Percentiles rank a stretch among this genome's conserved stretches.
phyloP scores from a whole-genome alignment of 2,888 invertebrate genomes.

The Macaria liturata region DNA sequence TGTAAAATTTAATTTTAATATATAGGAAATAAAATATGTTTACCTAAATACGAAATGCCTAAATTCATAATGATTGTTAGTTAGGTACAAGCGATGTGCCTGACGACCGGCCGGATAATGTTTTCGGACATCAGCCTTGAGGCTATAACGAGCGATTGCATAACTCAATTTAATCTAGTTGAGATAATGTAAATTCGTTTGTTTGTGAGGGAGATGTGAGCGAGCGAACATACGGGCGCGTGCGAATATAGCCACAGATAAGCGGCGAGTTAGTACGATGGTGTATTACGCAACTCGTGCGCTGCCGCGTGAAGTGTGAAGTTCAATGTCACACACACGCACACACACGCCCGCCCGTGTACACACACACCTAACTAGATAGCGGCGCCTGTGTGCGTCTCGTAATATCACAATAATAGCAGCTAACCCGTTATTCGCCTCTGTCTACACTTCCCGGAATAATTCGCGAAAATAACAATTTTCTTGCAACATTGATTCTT shows the following conservation, averaged over 20 bases:
- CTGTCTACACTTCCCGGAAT: constrained; percentile 77
- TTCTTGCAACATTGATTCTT: constrained; percentile 57
- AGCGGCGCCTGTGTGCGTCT: constrained; percentile 45
- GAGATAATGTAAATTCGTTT: constrained; percentile 35
- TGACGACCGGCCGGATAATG: constrained; percentile 15
- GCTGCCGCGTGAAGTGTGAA: constrained; percentile 79
- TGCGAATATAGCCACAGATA: constrained; percentile 24
- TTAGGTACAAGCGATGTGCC: background rate
- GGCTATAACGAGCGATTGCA: constrained; percentile 21
- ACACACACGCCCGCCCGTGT: constrained; percentile 42
- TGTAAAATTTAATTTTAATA: no score
- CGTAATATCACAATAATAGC: constrained; percentile 71
- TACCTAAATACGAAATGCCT: background rate
- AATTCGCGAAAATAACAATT: constrained; percentile 71
- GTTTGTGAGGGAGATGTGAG: constrained; percentile 21
- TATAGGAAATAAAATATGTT: no score
- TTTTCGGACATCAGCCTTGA: constrained; percentile 24
- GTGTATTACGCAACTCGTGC: constrained; percentile 74
- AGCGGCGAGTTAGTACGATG: constrained; percentile 15
- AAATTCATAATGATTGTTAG: no score
- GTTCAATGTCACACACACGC: constrained; percentile 80
- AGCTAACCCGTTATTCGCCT: constrained; percentile 77
- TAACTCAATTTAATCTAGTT: constrained; percentile 30
- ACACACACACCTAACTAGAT: constrained; percentile 42
- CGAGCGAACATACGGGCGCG: constrained; percentile 17